phyloP scores from a whole-genome alignment of 2,797 vertebrate genomes.

The Alca torda region DNA sequence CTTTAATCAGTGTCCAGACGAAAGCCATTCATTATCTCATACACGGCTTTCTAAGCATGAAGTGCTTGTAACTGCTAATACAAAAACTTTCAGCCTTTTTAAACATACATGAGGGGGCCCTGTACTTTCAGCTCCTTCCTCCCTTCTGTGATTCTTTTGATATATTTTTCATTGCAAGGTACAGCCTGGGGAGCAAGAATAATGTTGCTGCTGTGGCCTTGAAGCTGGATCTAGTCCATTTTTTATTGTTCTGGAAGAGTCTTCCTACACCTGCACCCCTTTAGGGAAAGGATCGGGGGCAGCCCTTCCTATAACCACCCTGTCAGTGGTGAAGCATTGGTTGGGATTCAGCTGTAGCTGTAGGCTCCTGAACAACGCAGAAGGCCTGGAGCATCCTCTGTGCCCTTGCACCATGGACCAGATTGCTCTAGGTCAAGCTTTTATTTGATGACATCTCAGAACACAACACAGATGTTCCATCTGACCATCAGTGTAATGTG shows the following conservation, averaged over 20 bases:
- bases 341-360: background rate
- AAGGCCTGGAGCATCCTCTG: background rate
- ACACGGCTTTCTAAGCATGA: background rate
- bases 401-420: background rate
- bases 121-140: background rate
- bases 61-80: background rate
- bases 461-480: background rate
- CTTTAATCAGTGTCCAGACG: constrained; percentile 21
- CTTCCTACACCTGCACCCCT: background rate
- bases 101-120: constrained; percentile 46
- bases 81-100: constrained; percentile 23
- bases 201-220: background rate
- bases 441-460: background rate
- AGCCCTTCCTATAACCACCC: background rate
- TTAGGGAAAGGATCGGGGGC: background rate
- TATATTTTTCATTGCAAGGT: background rate
- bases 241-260: background rate
- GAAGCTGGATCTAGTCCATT: background rate
- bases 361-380: background rate
- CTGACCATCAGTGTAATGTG: background rate
- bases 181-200: background rate
- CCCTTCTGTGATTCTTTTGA: background rate
- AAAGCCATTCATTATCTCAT: constrained; percentile 17
- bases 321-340: background rate
- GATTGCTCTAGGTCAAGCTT: background rate